A percentile compares a stretch with the other conserved stretches of the same genome.
These are phyloP conservation scores for Syngnathus rostellatus DNA, from an alignment of 2,797 vertebrate genomes.

Conservation along the genomic window DNA sequence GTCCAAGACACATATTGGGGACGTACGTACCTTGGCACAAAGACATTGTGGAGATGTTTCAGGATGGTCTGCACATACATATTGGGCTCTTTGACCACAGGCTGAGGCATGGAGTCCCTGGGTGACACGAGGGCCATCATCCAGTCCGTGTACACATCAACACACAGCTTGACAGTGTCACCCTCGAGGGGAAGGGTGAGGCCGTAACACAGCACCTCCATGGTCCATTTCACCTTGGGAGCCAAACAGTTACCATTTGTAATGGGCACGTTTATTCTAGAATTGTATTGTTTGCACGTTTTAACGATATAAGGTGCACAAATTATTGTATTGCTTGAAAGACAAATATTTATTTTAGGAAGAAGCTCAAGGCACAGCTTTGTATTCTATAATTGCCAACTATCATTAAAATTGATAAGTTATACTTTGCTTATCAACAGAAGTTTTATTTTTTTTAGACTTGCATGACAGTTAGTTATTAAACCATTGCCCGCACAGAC, in stretches of 20 bases:
- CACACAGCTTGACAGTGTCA: conserved; percentile 91
- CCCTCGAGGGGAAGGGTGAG: conserved; percentile 89
- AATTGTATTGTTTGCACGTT: too few relatives aligned
- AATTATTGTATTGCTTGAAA: too few relatives aligned
- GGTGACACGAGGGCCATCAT: conserved; percentile 91
- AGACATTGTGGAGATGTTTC: conserved; percentile 93
- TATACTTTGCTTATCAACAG: too few relatives aligned
- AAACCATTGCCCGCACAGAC: too few relatives aligned
- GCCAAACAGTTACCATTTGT: not conserved
- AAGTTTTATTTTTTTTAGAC: too few relatives aligned
- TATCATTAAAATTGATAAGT: too few relatives aligned
- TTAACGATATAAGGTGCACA: too few relatives aligned
- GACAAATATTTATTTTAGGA: too few relatives aligned
- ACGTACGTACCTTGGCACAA: conserved; percentile 81
- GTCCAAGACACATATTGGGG: not conserved
- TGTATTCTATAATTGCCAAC: too few relatives aligned
- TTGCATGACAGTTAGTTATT: too few relatives aligned
- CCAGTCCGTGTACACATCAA: conserved; percentile 96
- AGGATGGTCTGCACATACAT: conserved; percentile 91
- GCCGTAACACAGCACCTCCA: conserved; percentile 95
- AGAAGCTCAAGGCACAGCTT: too few relatives aligned
- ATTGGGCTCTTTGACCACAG: conserved; percentile 89
- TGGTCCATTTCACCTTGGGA: conserved; percentile 88
- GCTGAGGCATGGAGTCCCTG: conserved; percentile 87
- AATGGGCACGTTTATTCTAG: not conserved